phyloP scores from a whole-genome alignment of 2,113 vertebrate species.

The Rhagologus leucostigma region DNA sequence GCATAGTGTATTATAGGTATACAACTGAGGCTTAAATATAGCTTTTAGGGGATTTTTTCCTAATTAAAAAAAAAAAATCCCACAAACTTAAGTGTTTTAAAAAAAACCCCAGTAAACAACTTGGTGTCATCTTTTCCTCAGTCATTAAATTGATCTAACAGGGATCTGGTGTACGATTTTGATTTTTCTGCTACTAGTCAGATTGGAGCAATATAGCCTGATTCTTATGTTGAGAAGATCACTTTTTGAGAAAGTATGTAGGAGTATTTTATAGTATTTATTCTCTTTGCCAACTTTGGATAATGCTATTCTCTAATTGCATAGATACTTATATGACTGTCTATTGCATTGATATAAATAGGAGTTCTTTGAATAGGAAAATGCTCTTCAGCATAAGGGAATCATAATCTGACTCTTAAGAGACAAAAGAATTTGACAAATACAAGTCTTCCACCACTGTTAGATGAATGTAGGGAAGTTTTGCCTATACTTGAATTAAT shows the following conservation, averaged over 20 bases:
- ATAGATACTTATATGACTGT: neutral
- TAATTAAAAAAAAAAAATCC: neutral
- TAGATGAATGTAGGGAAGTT: neutral
- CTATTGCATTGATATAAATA: neutral
- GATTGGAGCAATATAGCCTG: neutral
- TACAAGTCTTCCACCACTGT: neutral
- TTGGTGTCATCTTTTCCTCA: neutral
- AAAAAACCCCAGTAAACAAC: neutral
- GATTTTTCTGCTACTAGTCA: neutral
- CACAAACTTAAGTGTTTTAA: neutral
- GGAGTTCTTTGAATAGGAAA: neutral
- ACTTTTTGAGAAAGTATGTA: neutral
- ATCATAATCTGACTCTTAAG: neutral
- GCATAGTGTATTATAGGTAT: neutral
- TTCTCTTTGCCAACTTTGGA: neutral
- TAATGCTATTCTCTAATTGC: neutral
- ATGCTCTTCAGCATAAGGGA: neutral
- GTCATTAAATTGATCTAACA: neutral
- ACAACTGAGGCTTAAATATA: neutral
- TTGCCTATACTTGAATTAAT: neutral
- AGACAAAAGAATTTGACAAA: neutral
- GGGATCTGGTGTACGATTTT: neutral
- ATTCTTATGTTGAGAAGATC: neutral
- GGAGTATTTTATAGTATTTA: neutral
- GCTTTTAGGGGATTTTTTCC: neutral